Percentiles rank a stretch among this genome's conserved stretches.
Evolutionary conservation across 2,888 invertebrate genomes (phyloP).

Genomic region (Oxyscelio sp.): DNA sequence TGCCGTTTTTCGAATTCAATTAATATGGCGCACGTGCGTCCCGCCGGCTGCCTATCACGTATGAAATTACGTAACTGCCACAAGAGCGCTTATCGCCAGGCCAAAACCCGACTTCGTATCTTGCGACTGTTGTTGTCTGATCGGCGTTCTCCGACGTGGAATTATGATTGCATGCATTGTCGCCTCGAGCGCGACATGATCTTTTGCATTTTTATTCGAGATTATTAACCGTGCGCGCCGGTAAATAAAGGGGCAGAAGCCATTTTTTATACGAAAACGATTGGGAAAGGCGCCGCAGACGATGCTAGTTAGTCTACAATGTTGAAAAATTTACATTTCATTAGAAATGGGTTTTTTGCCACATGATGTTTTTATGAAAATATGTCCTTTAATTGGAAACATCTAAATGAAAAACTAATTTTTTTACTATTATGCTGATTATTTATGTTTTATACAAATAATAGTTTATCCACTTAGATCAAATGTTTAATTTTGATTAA

Average conservation of each 20-base stretch:
- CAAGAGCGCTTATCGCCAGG: constrained; percentile 62
- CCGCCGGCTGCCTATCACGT: constrained; percentile 57
- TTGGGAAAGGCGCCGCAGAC: too few species aligned
- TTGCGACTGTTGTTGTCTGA: constrained; percentile 46
- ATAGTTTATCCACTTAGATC: too few species aligned
- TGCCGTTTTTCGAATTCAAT: constrained; percentile 70
- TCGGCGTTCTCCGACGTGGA: constrained; percentile 40
- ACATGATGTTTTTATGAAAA: too few species aligned
- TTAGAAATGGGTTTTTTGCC: too few species aligned
- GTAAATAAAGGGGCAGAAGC: constrained; percentile 36
- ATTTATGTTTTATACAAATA: too few species aligned
- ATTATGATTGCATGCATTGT: constrained; percentile 62
- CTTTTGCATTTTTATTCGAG: constrained; percentile 53
- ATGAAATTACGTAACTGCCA: constrained; percentile 56
- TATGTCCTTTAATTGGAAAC: too few species aligned
- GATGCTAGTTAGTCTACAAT: too few species aligned
- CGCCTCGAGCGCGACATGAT: constrained; percentile 62
- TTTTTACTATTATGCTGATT: too few species aligned
- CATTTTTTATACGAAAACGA: too few species aligned
- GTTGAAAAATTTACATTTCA: too few species aligned
- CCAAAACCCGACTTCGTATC: constrained; percentile 54
- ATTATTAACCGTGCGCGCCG: constrained; percentile 51
- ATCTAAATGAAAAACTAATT: too few species aligned
- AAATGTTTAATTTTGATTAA: too few species aligned
- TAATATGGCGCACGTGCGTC: constrained; percentile 69